phyloP scores from a whole-genome alignment of 2,888 invertebrate genomes.

The Eremobia ochroleuca region DNA sequence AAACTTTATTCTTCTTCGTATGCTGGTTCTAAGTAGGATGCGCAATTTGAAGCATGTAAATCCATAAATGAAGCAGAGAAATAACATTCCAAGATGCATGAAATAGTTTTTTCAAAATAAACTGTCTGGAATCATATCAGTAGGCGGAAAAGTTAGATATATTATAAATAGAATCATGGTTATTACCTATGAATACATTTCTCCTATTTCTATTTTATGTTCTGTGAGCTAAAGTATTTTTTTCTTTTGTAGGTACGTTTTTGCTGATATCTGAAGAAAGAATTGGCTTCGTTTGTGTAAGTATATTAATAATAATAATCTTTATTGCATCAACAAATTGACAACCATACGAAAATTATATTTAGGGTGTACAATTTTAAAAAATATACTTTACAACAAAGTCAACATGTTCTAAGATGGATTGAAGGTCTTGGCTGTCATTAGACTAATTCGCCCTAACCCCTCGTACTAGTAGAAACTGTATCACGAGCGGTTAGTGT shows the following conservation, averaged over 20 bases:
- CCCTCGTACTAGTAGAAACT: too few species aligned
- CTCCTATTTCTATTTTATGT: neutral
- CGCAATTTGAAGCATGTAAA: neutral
- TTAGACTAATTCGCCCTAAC: too few species aligned
- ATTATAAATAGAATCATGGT: slow-evolving; percentile 5
- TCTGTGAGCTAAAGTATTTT: slow-evolving; percentile 12
- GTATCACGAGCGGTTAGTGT: too few species aligned
- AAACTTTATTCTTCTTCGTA: neutral
- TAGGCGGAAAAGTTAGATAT: neutral
- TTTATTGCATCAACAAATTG: too few species aligned
- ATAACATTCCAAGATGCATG: neutral
- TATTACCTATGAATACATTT: neutral
- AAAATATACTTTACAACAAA: too few species aligned
- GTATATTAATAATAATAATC: too few species aligned
- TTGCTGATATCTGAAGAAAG: slow-evolving; percentile 13
- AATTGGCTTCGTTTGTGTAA: slow-evolving; percentile 21
- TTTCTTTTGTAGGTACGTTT: slow-evolving; percentile 49
- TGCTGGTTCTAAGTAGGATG: neutral
- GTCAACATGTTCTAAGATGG: too few species aligned
- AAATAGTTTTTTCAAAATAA: neutral
- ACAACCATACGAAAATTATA: too few species aligned
- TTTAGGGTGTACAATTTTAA: too few species aligned
- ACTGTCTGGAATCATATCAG: neutral
- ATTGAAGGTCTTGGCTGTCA: too few species aligned
- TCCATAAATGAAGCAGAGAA: neutral